Evolutionary conservation across 2,113 vertebrate species (phyloP).

Genomic region (Nothocercus nigrocapillus): DNA sequence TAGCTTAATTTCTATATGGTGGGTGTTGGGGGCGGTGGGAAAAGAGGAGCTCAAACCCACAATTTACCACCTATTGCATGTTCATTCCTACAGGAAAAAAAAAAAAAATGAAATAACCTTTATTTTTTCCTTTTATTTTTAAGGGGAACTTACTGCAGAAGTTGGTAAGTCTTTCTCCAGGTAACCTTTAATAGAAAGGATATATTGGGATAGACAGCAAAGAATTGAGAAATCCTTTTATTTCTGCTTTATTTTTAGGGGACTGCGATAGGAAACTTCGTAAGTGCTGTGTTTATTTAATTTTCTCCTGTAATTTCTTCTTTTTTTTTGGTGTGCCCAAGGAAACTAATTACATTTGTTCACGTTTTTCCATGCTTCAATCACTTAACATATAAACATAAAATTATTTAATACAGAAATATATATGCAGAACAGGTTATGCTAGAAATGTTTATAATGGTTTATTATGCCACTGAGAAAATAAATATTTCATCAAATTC

Average conservation of each 20-base stretch:
- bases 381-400: background rate
- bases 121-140: background rate
- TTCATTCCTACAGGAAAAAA: background rate
- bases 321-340: background rate
- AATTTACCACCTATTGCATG: rapidly evolving
- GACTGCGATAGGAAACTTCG: background rate
- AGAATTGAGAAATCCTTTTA: rapidly evolving
- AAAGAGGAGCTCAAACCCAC: rapidly evolving
- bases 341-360: background rate
- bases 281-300: background rate
- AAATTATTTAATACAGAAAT: background rate
- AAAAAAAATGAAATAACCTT: no score
- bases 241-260: background rate
- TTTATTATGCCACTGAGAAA: rapidly evolving
- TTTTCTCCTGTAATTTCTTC: no score
- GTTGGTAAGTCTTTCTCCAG: rapidly evolving
- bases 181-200: background rate
- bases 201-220: rapidly evolving
- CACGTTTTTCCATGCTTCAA: background rate
- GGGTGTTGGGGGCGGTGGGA: background rate
- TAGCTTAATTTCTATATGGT: no score
- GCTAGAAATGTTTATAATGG: background rate
- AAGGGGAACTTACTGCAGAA: background rate
- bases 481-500: rapidly evolving
- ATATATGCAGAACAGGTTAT: background rate